These are phyloP conservation scores for Caenorhabditis panamensis DNA, from an alignment of 2,888 invertebrate genomes.

Conservation along the genomic window DNA sequence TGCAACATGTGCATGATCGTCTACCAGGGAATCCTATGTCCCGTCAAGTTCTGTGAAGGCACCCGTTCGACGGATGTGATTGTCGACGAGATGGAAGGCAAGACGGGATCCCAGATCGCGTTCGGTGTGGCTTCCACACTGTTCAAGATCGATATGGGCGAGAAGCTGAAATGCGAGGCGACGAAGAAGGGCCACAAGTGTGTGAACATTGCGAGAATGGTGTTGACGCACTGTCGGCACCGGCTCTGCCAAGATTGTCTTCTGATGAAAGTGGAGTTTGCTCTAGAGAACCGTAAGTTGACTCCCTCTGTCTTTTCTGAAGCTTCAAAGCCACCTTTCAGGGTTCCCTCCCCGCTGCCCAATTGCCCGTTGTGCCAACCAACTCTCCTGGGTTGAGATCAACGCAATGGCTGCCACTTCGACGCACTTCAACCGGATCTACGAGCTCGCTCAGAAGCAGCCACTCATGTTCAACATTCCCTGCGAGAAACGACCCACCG, in stretches of 20 bases:
- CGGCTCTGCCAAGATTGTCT: slow-evolving; percentile 71
- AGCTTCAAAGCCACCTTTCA: slow-evolving; percentile 17
- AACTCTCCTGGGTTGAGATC: slow-evolving; percentile 55
- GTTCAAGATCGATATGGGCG: slow-evolving; percentile 50
- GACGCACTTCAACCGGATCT: slow-evolving; percentile 34
- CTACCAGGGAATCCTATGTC: slow-evolving; percentile 62
- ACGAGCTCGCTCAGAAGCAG: slow-evolving; percentile 45
- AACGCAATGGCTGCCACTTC: slow-evolving; percentile 39
- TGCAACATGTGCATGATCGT: slow-evolving; percentile 62
- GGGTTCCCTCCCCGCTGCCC: slow-evolving; percentile 61
- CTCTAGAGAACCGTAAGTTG: slow-evolving; percentile 49
- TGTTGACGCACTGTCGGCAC: slow-evolving; percentile 69
- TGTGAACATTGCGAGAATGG: slow-evolving; percentile 70
- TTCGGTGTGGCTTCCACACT: slow-evolving; percentile 62
- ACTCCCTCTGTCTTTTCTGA: neutral
- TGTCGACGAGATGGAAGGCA: slow-evolving; percentile 68
- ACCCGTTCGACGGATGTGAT: slow-evolving; percentile 66
- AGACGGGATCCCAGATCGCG: slow-evolving; percentile 54
- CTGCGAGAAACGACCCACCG: slow-evolving; percentile 40
- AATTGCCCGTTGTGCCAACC: slow-evolving; percentile 58
- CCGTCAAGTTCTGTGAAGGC: slow-evolving; percentile 64
- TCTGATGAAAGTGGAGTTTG: slow-evolving; percentile 50
- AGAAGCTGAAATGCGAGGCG: slow-evolving; percentile 58
- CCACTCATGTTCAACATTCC: slow-evolving; percentile 28
- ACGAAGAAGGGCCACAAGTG: slow-evolving; percentile 55